phyloP scores from a whole-genome alignment of 2,888 invertebrate genomes.

The Yponomeuta sedellus region DNA sequence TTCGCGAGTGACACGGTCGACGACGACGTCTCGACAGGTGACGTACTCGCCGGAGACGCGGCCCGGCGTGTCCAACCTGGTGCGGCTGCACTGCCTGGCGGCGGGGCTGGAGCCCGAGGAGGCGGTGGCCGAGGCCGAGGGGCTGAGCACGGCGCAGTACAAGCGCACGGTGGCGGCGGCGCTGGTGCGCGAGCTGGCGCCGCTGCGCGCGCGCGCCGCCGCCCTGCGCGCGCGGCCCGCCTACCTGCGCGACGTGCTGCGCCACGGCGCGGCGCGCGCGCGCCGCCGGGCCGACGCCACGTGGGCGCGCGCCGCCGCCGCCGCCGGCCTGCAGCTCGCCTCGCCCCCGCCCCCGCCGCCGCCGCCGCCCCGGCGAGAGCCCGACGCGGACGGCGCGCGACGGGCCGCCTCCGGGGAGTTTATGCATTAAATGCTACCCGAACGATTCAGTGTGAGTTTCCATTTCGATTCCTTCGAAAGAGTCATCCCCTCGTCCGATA shows the following conservation, averaged over 20 bases:
- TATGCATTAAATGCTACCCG: too few species aligned
- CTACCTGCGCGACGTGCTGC: constrained; percentile 79
- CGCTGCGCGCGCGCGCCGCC: constrained; percentile 32
- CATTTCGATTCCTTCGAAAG: too few species aligned
- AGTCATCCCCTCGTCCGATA: too few species aligned
- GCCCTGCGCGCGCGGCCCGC: constrained; percentile 74
- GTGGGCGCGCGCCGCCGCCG: constrained; percentile 78
- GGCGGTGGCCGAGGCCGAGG: constrained; percentile 80
- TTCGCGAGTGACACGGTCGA: too few species aligned
- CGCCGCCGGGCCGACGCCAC: constrained; percentile 77
- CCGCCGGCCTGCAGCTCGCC: constrained; percentile 81
- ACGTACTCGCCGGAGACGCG: constrained; percentile 86
- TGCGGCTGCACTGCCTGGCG: constrained; percentile 87
- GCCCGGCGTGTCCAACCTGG: constrained; percentile 93
- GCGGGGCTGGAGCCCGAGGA: constrained; percentile 80
- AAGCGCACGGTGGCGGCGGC: constrained; percentile 46
- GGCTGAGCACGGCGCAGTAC: constrained; percentile 84
- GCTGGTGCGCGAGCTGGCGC: constrained; percentile 31
- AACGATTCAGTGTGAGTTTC: too few species aligned
- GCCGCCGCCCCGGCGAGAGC: constrained; percentile 5
- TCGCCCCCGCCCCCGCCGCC: constrained; percentile 30
- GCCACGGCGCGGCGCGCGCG: constrained; percentile 80
- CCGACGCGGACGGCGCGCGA: too few species aligned
- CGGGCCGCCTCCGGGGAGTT: too few species aligned
- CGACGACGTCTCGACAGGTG: constrained; percentile 57